Evolutionary conservation across 1,140 invertebrate species (phyloP), one percentile per base, ranked within the genome.

Genomic region (Lordiphosa collinella): DNA sequence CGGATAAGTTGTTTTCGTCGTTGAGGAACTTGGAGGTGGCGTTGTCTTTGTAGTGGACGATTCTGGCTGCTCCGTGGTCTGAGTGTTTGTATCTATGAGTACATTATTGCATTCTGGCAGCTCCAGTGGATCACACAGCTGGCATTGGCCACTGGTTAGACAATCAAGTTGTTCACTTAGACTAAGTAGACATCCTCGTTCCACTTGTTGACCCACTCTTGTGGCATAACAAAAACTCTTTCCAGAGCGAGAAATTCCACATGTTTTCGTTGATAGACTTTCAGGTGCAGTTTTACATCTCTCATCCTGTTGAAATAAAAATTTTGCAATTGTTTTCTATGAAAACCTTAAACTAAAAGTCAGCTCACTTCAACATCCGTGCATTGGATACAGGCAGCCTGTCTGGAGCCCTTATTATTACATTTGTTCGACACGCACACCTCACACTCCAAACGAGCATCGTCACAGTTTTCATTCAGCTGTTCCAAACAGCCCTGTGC

Each of bases 401-500:
- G 31, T n/a, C 13, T 44, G 4, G 71, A 22, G 0, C 48, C 63
- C 1, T 65, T 13, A 22, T 61, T 79, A 31, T 88, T 88, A 47
- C 86, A 88, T 4, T 69, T 63, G 11, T 75, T 56, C 4, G 48
- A 50, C 0, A 57, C 25, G 47, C 86, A 88, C n/a, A 67, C 48
- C 40, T 70, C 58, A 38, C 86, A 88, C 12, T 54, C 53, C 22
- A 10, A 13, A 4, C 36, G 25, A 0, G 10, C 2, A 12, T 46
- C 37, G 5, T 43, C 10, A 11, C 38, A 60, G 8, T 29, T 6
- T 11, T 9, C 22, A 12, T 2, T 41, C 0, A 88, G 40, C 7
- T 31, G 40, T 4, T 63, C 63, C 16, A 59, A 14, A 9, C 86
- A 88, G 34, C 86, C 86, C 38, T 88, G 86, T 1, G 80, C 76